Percentiles rank a stretch among this genome's conserved stretches.
phyloP scores from a whole-genome alignment of 1,140 invertebrate species.

The Penaeus vannamei region DNA sequence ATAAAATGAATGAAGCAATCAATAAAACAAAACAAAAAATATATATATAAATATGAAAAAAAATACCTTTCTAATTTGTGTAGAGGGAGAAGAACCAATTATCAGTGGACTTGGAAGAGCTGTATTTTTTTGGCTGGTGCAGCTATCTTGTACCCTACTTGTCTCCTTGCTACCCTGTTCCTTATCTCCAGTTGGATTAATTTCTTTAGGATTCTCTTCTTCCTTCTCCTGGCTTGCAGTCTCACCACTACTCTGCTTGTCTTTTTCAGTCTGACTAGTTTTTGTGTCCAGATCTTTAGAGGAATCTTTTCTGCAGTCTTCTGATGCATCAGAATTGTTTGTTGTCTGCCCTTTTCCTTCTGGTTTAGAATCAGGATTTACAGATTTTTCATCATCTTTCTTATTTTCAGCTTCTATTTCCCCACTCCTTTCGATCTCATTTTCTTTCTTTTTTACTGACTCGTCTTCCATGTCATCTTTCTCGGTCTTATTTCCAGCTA shows the following conservation, averaged over 20 bases:
- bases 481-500: too few relatives aligned
- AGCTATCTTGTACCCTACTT: background rate
- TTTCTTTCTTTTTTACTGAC: too few relatives aligned
- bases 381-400: too few relatives aligned
- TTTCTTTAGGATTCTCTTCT: background rate
- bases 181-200: background rate
- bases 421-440: too few relatives aligned
- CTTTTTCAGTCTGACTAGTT: background rate
- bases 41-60: background rate
- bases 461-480: too few relatives aligned
- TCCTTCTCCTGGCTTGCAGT: background rate
- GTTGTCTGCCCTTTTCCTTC: too few relatives aligned
- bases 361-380: too few relatives aligned
- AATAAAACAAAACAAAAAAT: too few relatives aligned
- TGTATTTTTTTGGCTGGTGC: background rate
- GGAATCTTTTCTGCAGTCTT: too few relatives aligned
- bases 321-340: too few relatives aligned
- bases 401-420: too few relatives aligned
- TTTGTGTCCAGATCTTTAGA: background rate
- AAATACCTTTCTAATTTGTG: conserved; percentile 45
- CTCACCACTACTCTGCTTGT: background rate
- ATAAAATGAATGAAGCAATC: background rate
- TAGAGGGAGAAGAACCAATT: conserved; percentile 40
- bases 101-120: background rate
- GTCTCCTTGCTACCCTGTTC: background rate